A percentile compares a stretch with the other conserved stretches of the same genome.
phyloP scores from a whole-genome alignment of 2,113 vertebrate genomes.

The Myotis lucifugus region DNA sequence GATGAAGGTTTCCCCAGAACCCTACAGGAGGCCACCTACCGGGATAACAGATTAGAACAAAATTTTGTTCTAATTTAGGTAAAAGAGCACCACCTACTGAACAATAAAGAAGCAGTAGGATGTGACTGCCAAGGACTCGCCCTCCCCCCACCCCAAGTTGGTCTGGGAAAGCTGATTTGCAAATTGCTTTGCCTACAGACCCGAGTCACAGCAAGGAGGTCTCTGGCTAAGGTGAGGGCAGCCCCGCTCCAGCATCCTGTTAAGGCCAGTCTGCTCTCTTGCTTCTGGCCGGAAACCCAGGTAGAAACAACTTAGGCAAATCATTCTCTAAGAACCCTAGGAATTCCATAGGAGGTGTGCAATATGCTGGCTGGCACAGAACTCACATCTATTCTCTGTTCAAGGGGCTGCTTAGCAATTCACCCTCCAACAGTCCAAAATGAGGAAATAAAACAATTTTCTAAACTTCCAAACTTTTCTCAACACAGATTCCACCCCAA shows the following conservation, averaged over 20 bases:
- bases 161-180: background rate
- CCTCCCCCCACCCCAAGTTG: too few species aligned
- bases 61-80: background rate
- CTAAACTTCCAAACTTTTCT: background rate
- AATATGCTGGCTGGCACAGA: background rate
- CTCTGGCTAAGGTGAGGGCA: background rate
- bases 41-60: too few species aligned
- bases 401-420: background rate
- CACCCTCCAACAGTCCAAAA: background rate
- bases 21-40: background rate
- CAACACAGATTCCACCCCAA: background rate
- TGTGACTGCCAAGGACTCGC: background rate
- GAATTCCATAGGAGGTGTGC: background rate
- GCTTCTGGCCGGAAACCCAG: background rate
- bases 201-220: background rate
- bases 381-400: too few species aligned
- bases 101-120: background rate
- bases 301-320: background rate
- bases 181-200: background rate
- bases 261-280: background rate
- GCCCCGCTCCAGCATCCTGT: background rate
- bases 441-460: background rate
- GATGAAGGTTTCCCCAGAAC: background rate
- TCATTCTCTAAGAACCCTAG: background rate
- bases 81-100: constrained; percentile 35